These are phyloP conservation scores for Anisognathus igniventris DNA, from an alignment of 2,797 vertebrate genomes.

Conservation along the genomic window DNA sequence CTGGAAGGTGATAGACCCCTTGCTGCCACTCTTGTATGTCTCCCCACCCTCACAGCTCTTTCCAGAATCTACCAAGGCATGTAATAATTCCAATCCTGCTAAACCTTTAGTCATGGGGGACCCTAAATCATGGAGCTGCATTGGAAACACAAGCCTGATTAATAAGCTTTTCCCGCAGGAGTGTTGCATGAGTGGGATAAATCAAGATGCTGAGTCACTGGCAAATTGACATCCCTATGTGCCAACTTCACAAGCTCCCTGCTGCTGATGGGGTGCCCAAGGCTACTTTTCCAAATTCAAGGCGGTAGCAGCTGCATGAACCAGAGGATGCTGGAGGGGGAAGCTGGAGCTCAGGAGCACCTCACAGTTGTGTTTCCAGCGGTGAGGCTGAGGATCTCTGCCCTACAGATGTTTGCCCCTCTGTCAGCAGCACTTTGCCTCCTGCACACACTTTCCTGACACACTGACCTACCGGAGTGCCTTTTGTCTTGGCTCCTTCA, in stretches of 20 bases:
- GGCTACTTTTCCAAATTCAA: neutral
- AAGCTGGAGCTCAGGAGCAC: accelerated
- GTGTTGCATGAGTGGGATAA: neutral
- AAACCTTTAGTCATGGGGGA: neutral
- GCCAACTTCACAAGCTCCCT: neutral
- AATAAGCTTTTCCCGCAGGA: neutral
- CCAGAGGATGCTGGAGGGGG: neutral
- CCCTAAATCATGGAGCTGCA: neutral
- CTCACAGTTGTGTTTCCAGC: neutral
- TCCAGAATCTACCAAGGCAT: neutral
- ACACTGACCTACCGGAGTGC: accelerated
- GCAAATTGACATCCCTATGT: neutral
- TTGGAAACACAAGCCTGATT: neutral
- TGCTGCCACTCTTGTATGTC: accelerated
- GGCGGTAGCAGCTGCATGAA: accelerated
- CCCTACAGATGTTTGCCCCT: neutral
- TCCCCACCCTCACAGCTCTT: neutral
- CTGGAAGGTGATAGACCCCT: neutral
- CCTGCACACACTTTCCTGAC: accelerated
- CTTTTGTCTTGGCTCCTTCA: neutral
- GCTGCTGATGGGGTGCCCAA: neutral
- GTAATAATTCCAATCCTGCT: neutral
- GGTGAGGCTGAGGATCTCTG: neutral
- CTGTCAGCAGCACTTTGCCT: neutral
- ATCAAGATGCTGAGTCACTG: neutral